Evolutionary conservation across 92 coral and sea anemone genomes (phyloP).

Genomic region (Porites evermanni): DNA sequence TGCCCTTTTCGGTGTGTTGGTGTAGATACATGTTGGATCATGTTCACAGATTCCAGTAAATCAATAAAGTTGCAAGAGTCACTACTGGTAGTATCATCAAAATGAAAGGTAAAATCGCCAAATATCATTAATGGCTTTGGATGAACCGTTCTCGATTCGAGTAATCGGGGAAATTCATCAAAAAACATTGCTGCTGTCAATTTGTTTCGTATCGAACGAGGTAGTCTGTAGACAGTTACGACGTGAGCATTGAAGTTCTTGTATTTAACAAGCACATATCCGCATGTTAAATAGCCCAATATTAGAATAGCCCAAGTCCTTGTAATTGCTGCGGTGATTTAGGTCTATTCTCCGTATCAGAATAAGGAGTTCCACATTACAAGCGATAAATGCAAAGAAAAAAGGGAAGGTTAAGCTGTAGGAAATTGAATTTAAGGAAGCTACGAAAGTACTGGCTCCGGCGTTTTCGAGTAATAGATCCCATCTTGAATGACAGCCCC

Average conservation of each 20-base stretch:
- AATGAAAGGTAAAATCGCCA: slow-evolving; percentile 43
- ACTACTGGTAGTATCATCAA: slow-evolving; percentile 25
- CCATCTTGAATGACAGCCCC: too few relatives aligned
- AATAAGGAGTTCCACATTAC: too few relatives aligned
- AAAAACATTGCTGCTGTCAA: slow-evolving; percentile 28
- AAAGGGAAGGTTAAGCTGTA: too few relatives aligned
- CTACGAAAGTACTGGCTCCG: too few relatives aligned
- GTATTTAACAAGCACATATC: slow-evolving; percentile 8
- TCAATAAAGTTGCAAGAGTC: slow-evolving; percentile 40
- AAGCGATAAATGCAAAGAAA: too few relatives aligned
- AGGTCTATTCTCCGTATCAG: too few relatives aligned
- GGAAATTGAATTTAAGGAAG: too few relatives aligned
- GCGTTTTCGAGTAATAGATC: too few relatives aligned
- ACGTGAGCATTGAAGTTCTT: slow-evolving; percentile 15
- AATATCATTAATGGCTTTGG: slow-evolving; percentile 18
- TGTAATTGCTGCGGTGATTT: too few relatives aligned
- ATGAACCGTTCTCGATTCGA: slow-evolving; percentile 6
- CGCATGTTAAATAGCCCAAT: too few relatives aligned
- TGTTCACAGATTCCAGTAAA: slow-evolving; percentile 34
- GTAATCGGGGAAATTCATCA: slow-evolving; percentile 26
- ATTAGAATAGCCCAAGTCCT: too few relatives aligned
- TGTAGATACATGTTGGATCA: slow-evolving; percentile 38
- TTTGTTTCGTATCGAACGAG: slow-evolving; percentile 20
- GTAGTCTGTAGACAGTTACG: slow-evolving; percentile 31
- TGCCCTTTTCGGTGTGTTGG: slow-evolving; percentile 47